These are phyloP conservation scores for Drosophila ambigua DNA, from an alignment of 1,140 invertebrate species.

Conservation along the genomic window DNA sequence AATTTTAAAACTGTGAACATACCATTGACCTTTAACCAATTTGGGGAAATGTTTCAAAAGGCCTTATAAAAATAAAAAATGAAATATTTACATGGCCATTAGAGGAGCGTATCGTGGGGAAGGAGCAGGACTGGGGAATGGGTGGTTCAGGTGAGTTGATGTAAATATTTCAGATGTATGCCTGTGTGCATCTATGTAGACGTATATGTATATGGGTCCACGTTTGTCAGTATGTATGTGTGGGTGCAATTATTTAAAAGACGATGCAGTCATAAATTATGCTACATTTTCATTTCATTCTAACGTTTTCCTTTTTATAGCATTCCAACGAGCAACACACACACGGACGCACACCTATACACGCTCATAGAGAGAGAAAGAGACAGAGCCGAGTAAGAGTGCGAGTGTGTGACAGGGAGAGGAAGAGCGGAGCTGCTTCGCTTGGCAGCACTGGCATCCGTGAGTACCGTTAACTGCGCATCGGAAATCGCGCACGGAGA, in stretches of 20 bases:
- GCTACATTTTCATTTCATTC: slow-evolving; percentile 82
- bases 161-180: slow-evolving; percentile 67
- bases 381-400: slow-evolving; percentile 2
- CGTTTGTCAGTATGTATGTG: slow-evolving; percentile 46
- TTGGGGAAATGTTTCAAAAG: slow-evolving; percentile 48
- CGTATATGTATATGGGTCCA: slow-evolving; percentile 1
- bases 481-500: slow-evolving; percentile 35
- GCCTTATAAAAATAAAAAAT: slow-evolving; percentile 51
- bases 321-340: slow-evolving; percentile 68
- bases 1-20: slow-evolving; percentile 13
- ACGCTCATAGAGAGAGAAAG: slow-evolving; percentile 1
- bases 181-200: slow-evolving; percentile 16
- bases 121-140: neutral
- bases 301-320: slow-evolving; percentile 81
- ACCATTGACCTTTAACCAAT: slow-evolving; percentile 57
- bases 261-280: slow-evolving; percentile 81
- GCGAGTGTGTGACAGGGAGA: neutral
- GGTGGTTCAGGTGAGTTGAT: slow-evolving; percentile 50
- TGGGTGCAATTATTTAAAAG: slow-evolving; percentile 81
- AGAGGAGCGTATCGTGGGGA: slow-evolving; percentile 12
- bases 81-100: slow-evolving; percentile 62
- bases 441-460: slow-evolving; percentile 47
- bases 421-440: slow-evolving; percentile 35
- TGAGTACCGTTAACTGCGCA: slow-evolving; percentile 44
- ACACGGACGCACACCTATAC: slow-evolving; percentile 29